Percentiles rank a stretch among this genome's conserved stretches.
These are phyloP conservation scores for Thumatha senex DNA, from an alignment of 2,888 invertebrate genomes.

Conservation along the genomic window DNA sequence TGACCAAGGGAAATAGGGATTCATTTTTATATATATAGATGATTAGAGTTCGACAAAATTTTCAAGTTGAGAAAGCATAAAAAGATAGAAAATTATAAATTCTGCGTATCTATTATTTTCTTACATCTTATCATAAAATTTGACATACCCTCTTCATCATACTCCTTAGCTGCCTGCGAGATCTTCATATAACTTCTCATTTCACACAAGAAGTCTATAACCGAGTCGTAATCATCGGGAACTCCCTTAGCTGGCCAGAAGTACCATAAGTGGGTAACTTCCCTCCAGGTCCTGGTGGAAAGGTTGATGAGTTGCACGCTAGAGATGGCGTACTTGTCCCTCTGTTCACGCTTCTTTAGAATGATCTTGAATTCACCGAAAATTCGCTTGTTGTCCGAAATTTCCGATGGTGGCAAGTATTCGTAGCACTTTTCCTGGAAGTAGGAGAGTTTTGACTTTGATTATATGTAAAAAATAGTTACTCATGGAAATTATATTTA, in stretches of 20 bases:
- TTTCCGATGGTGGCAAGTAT: constrained; percentile 95
- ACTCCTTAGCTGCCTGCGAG: constrained; percentile 78
- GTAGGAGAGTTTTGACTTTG: not conserved
- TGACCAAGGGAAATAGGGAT: no score
- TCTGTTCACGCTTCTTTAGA: constrained; percentile 93
- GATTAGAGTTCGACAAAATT: no score
- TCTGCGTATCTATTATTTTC: no score
- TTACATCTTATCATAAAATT: no score
- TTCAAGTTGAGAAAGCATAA: no score
- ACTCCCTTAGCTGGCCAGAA: constrained; percentile 96
- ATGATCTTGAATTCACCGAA: constrained; percentile 95
- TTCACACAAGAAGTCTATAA: constrained; percentile 94
- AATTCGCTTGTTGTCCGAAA: constrained; percentile 93
- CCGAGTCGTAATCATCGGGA: constrained; percentile 91
- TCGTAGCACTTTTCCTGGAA: constrained; percentile 93
- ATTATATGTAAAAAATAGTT: no score
- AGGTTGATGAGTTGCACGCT: constrained; percentile 92
- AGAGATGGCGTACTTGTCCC: constrained; percentile 95
- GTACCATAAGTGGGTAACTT: constrained; percentile 96
- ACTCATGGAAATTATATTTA: no score
- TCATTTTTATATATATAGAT: no score
- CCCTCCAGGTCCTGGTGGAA: constrained; percentile 92
- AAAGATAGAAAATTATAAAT: no score
- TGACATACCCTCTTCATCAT: constrained; percentile 73
- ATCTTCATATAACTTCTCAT: constrained; percentile 85